Evolutionary conservation across 2,113 vertebrate genomes (phyloP).

Genomic region (Numenius arquata): DNA sequence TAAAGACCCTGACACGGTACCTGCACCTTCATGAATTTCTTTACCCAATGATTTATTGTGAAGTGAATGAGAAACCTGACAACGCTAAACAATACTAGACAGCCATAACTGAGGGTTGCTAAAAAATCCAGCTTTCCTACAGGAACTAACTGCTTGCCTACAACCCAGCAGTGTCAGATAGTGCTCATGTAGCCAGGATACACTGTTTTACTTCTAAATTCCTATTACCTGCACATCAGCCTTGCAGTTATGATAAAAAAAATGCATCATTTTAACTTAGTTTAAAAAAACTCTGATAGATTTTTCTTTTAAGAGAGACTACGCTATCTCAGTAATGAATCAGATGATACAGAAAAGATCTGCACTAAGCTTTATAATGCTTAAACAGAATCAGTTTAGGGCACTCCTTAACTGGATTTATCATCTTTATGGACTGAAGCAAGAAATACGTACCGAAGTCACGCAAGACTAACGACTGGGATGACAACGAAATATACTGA

Average conservation of each 20-base stretch:
- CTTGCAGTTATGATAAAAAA: not conserved
- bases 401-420: not conserved
- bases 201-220: not conserved
- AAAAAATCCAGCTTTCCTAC: not conserved
- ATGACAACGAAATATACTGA: rapidly evolving
- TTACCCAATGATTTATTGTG: not conserved
- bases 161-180: not conserved
- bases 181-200: not conserved
- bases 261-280: not conserved
- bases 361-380: not conserved
- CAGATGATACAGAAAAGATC: not conserved
- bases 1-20: not conserved
- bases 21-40: not conserved
- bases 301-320: no score
- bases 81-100: not conserved
- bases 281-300: not conserved
- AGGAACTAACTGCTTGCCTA: not conserved
- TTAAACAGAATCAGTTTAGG: not conserved
- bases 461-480: rapidly evolving
- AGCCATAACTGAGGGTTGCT: slow-evolving; percentile 1
- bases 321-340: not conserved
- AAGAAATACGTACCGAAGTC: not conserved
- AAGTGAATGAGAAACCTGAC: not conserved
- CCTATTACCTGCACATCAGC: not conserved
- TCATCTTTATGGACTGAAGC: not conserved